Evolutionary conservation across 1,140 invertebrate species (phyloP).

Genomic region (Condylostylus longicornis): DNA sequence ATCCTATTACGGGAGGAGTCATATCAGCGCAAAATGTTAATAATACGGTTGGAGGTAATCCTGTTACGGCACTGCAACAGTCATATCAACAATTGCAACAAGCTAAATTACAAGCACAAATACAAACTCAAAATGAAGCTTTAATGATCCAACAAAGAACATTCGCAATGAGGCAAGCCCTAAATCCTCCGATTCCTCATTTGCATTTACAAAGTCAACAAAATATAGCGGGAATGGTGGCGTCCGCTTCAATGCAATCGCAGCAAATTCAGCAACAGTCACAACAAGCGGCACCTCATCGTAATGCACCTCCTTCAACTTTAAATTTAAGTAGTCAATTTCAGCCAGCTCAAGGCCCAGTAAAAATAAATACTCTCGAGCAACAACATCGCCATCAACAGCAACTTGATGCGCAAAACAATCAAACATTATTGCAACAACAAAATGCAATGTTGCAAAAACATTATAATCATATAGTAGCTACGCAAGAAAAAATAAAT

Average conservation of each 20-base stretch:
- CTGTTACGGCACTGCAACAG: slow-evolving; percentile 34
- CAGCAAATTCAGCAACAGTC: slow-evolving; percentile 9
- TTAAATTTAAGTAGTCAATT: slow-evolving; percentile 25
- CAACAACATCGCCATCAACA: slow-evolving; percentile 26
- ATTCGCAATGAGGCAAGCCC: slow-evolving; percentile 39
- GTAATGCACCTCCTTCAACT: slow-evolving; percentile 23
- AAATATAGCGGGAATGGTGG: slow-evolving; percentile 25
- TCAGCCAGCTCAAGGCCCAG: slow-evolving; percentile 20
- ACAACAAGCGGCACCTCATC: slow-evolving; percentile 10
- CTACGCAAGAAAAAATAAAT: slow-evolving; percentile 16
- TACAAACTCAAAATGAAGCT: slow-evolving; percentile 43
- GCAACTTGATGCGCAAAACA: slow-evolving; percentile 13
- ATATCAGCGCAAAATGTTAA: slow-evolving; percentile 14
- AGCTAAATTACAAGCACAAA: slow-evolving; percentile 42
- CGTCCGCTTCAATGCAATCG: slow-evolving; percentile 19
- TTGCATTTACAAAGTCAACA: slow-evolving; percentile 28
- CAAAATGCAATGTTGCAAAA: slow-evolving; percentile 10
- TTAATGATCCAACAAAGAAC: slow-evolving; percentile 43
- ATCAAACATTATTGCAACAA: slow-evolving; percentile 13
- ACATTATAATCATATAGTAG: slow-evolving; percentile 15
- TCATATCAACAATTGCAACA: slow-evolving; percentile 41
- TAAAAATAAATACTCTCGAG: slow-evolving; percentile 18
- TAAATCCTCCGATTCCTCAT: slow-evolving; percentile 29
- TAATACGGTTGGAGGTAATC: too few relatives aligned
- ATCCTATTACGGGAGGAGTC: slow-evolving; percentile 30